Conservation (phyloP, 1,140 invertebrate species). For the Drosophila sulfurigaster region DNA sequence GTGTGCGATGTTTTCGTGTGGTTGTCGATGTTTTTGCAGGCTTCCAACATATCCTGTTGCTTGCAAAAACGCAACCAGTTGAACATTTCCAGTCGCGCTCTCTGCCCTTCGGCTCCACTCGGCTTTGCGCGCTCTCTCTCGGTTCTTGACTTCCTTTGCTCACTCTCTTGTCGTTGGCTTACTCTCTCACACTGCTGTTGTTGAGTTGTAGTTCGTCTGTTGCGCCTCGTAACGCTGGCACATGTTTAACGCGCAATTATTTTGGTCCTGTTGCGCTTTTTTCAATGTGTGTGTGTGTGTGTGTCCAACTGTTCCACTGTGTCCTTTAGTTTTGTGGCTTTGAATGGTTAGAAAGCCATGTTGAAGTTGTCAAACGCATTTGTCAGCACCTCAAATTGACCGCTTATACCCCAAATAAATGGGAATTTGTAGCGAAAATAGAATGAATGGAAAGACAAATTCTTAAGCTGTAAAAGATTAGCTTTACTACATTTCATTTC, state of each 20-base stretch:
- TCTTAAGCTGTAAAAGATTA: not conserved
- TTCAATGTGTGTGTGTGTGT: conserved; percentile 33
- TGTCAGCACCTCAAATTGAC: conserved; percentile 26
- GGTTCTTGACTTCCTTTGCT: too few relatives aligned
- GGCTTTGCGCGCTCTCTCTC: conserved; percentile 46
- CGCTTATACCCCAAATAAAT: conserved; percentile 11
- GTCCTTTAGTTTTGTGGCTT: conserved; percentile 17
- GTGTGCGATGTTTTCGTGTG: conserved; percentile 63
- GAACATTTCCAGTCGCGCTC: conserved; percentile 72
- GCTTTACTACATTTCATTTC: not conserved
- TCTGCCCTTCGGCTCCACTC: conserved; percentile 58
- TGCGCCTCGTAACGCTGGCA: conserved; percentile 62
- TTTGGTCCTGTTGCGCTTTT: conserved; percentile 83
- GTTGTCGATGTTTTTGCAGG: conserved; percentile 67
- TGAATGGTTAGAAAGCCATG: conserved; percentile 24
- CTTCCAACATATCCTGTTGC: conserved; percentile 81
- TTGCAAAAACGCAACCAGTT: conserved; percentile 80
- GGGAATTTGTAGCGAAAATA: not conserved
- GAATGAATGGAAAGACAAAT: too few relatives aligned
- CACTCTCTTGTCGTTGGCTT: not conserved
- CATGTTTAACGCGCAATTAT: conserved; percentile 83
- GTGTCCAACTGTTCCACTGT: conserved; percentile 32
- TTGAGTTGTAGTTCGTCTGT: conserved; percentile 42
- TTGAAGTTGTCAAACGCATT: conserved; percentile 39
- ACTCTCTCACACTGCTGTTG: conserved; percentile 27